A percentile compares a stretch with the other conserved stretches of the same genome.
Evolutionary conservation across 2,113 vertebrate genomes (phyloP).

Genomic region (Myotis brandtii): DNA sequence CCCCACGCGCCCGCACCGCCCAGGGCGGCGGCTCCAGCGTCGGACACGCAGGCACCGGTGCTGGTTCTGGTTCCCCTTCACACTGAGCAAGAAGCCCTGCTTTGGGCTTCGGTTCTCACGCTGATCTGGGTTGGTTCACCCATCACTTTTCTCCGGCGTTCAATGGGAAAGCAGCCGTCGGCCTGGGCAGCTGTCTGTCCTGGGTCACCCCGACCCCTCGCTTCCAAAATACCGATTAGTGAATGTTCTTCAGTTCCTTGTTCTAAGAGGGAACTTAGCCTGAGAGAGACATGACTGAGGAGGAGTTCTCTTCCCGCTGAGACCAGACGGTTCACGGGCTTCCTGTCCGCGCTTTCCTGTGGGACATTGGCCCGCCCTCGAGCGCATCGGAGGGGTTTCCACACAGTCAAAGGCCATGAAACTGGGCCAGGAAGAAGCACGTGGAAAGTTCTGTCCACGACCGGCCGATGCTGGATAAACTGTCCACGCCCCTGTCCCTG

Average conservation of each 20-base stretch:
- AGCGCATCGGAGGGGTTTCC: not conserved
- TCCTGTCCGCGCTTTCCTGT: not conserved
- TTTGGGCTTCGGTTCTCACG: not conserved
- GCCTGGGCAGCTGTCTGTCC: rapidly evolving
- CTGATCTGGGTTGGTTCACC: not conserved
- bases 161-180: not conserved
- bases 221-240: not conserved
- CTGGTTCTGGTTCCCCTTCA: not conserved
- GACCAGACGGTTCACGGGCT: not conserved
- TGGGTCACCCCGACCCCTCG: not conserved
- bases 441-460: not conserved
- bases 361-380: not conserved
- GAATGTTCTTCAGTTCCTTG: not conserved
- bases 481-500: not conserved
- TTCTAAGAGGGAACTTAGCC: not conserved
- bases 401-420: not conserved
- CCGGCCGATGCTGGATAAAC: not conserved
- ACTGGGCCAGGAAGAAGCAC: not conserved
- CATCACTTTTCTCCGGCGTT: not conserved
- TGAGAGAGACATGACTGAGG: not conserved
- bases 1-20: not conserved
- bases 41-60: too few relatives aligned
- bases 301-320: not conserved
- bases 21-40: too few relatives aligned
- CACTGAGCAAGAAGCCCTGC: not conserved